Base-by-base conservation (phyloP, 2,113 vertebrate species). In the Spizaetus ornatus region DNA sequence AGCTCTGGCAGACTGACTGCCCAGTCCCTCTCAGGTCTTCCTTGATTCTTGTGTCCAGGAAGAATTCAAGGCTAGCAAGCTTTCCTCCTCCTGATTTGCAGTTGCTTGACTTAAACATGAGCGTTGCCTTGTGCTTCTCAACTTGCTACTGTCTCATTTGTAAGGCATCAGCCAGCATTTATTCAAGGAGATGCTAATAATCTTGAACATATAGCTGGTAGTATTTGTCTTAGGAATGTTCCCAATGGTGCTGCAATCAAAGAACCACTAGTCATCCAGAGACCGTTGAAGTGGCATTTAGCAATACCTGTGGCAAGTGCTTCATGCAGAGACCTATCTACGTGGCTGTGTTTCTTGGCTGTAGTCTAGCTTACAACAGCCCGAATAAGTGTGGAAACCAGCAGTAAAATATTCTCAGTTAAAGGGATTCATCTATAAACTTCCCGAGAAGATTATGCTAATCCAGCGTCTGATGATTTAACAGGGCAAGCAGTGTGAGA, bases 231-330 rank as follows among this genome's bases (percentile, higher is more conserved):
- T 56, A 23, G 6, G 16, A 87, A 50, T 50, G 34, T 62, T 86
- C 55, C 59, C 71, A 42, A 74, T 38, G 71, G 19, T 88, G 55
- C 61, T 79, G 48, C 55, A 45, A 38, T 34, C 70, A 36, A 16
- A 50, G 85, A 76, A 48, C 43, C 53, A 21, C 61, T 31, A 19
- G 17, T 55, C 47, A 47, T 42, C 50, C 12, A 10, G 42, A 47
- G 32, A 13, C 50, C 0, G 0, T 4, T 58, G 53, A 52, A 65
- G 25, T 62, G 58, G 21, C 2, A 0, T 66, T 80, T 42, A 74
- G 74, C 71, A 84, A 14, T 53, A 53, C 76, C 42, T 10, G 2
- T 73, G 70, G 63, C 67, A 88, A 53, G 71, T 43, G n/a, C 65
- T 86, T 61, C 29, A 1, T 52, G n/a, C 52, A 62, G 74, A 70